A percentile compares a stretch with the other conserved stretches of the same genome.
Evolutionary conservation across 2,888 invertebrate genomes (phyloP).

Genomic region (Philereme vetulata): DNA sequence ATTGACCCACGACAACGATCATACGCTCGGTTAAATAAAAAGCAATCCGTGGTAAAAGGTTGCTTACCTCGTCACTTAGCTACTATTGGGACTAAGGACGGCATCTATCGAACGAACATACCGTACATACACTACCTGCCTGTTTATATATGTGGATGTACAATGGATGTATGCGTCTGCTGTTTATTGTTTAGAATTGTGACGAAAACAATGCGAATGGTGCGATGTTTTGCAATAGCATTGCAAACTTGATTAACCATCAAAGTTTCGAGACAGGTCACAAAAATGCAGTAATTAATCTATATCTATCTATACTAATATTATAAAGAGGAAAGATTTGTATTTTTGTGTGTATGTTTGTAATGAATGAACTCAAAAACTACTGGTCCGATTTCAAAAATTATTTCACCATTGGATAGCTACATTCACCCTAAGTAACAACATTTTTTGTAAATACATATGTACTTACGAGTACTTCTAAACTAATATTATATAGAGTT

Average conservation of each 20-base stretch:
- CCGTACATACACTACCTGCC: constrained; percentile 11
- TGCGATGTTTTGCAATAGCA: constrained; percentile 14
- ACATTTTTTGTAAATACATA: too few species aligned
- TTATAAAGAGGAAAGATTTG: too few species aligned
- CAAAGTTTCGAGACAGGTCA: background rate
- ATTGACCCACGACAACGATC: constrained; percentile 38
- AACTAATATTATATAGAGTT: too few species aligned
- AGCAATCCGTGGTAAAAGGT: constrained; percentile 60
- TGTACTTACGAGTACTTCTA: too few species aligned
- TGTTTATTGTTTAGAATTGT: constrained; percentile 39
- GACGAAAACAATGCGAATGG: constrained; percentile 30
- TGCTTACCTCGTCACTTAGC: constrained; percentile 59
- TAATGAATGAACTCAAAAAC: too few species aligned
- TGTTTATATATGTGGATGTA: constrained; percentile 2
- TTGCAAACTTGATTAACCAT: constrained; percentile 17
- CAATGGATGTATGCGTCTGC: constrained; percentile 7
- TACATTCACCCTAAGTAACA: too few species aligned
- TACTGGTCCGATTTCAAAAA: too few species aligned
- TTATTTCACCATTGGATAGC: too few species aligned
- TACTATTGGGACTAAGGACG: constrained; percentile 68
- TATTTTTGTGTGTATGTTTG: too few species aligned
- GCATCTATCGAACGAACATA: constrained; percentile 35
- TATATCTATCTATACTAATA: too few species aligned
- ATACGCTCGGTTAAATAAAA: constrained; percentile 24
- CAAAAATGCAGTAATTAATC: too few species aligned